Evolutionary conservation across 2,113 vertebrate species (phyloP).

Genomic region (Monopterus albus): DNA sequence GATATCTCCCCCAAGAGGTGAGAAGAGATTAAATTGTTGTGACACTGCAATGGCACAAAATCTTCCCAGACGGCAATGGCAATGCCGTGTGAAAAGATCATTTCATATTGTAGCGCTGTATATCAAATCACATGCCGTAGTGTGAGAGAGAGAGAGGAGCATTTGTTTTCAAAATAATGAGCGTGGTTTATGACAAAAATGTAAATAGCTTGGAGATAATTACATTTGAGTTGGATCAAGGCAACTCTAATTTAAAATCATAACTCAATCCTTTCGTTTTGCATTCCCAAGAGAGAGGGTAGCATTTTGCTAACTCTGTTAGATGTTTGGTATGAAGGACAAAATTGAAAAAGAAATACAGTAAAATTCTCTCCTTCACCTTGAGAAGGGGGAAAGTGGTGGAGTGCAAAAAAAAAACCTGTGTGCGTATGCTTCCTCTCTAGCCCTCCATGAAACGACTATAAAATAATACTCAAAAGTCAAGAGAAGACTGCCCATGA

Average conservation of each 20-base stretch:
- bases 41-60: slow-evolving; percentile 68
- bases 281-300: slow-evolving; percentile 44
- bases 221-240: slow-evolving; percentile 73
- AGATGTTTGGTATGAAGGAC: slow-evolving; percentile 64
- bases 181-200: slow-evolving; percentile 73
- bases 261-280: slow-evolving; percentile 69
- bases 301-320: slow-evolving; percentile 47
- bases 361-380: slow-evolving; percentile 9
- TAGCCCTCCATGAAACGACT: not conserved
- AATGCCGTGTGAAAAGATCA: slow-evolving; percentile 73
- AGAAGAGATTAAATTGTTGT: slow-evolving; percentile 77
- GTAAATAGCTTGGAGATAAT: slow-evolving; percentile 79
- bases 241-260: slow-evolving; percentile 73
- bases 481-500: slow-evolving; percentile 7
- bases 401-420: not conserved
- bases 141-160: slow-evolving; percentile 47
- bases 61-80: slow-evolving; percentile 69
- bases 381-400: not conserved
- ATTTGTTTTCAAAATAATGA: slow-evolving; percentile 78
- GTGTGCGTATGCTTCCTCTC: not conserved
- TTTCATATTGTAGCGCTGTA: slow-evolving; percentile 70
- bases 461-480: slow-evolving; percentile 17
- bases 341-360: slow-evolving; percentile 47
- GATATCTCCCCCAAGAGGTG: slow-evolving; percentile 69
- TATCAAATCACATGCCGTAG: slow-evolving; percentile 72